Conservation (phyloP, 1,140 invertebrate species). For the Macrobrachium nipponense region DNA sequence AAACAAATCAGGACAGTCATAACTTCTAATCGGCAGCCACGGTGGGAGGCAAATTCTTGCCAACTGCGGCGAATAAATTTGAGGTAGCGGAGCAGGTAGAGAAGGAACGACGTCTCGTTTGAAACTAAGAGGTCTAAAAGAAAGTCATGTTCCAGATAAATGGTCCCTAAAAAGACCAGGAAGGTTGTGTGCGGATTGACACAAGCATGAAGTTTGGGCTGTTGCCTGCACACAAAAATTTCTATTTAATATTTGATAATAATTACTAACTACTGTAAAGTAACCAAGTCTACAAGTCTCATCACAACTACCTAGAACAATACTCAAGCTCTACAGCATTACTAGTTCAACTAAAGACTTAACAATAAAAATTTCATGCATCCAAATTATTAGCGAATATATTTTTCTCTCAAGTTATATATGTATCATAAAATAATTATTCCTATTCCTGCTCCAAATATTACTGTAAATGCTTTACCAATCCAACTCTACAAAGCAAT, state of each 20-base stretch:
- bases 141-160: conserved; percentile 85
- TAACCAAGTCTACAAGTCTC: too few species aligned
- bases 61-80: conserved; percentile 88
- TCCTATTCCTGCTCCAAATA: too few species aligned
- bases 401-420: too few species aligned
- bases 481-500: too few species aligned
- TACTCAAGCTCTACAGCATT: too few species aligned
- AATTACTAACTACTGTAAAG: neutral
- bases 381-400: too few species aligned
- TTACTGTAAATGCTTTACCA: too few species aligned
- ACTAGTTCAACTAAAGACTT: too few species aligned
- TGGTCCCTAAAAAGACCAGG: conserved; percentile 84
- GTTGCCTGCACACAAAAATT: conserved; percentile 68
- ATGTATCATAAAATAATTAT: too few species aligned
- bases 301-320: too few species aligned
- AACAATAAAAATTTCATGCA: too few species aligned
- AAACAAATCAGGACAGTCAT: conserved; percentile 86
- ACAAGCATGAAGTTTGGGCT: conserved; percentile 78
- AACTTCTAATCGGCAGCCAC: conserved; percentile 81
- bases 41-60: conserved; percentile 82
- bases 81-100: conserved; percentile 86
- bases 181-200: conserved; percentile 81
- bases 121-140: conserved; percentile 88
- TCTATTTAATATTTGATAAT: conserved; percentile 69
- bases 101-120: conserved; percentile 90